Evolutionary conservation across 2,797 vertebrate genomes (phyloP).

Genomic region (Gymnothorax javanicus): DNA sequence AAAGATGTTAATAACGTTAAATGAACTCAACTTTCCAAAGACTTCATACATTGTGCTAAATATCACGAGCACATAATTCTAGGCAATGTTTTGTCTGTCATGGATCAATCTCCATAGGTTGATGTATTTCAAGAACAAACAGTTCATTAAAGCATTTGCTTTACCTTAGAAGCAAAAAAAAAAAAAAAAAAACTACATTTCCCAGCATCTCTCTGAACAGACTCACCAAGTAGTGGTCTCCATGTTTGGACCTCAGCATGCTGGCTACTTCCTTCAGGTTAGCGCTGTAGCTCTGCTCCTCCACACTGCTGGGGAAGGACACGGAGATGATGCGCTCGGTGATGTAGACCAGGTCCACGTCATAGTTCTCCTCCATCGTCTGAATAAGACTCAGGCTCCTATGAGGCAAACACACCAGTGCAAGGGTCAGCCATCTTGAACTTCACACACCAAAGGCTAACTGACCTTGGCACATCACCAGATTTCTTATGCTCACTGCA

Average conservation of each 20-base stretch:
- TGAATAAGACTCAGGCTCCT: conserved; percentile 84
- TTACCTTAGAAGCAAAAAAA: neutral
- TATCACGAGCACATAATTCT: neutral
- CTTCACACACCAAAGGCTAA: neutral
- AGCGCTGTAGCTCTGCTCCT: conserved; percentile 86
- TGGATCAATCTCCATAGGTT: neutral
- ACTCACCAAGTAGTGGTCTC: conserved; percentile 89
- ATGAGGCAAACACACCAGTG: conserved; percentile 16
- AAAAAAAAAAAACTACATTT: neutral
- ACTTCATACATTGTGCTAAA: neutral
- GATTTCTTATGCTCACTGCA: neutral
- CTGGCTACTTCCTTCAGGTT: conserved; percentile 93
- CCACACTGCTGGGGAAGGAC: conserved; percentile 83
- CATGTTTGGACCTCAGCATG: conserved; percentile 97
- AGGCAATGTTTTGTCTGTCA: neutral
- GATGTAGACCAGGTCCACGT: conserved; percentile 95
- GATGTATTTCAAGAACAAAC: neutral
- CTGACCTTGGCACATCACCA: neutral
- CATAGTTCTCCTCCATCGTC: conserved; percentile 88
- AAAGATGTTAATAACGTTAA: neutral
- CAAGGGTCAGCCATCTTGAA: neutral
- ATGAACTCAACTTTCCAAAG: neutral
- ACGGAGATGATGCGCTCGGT: conserved; percentile 96
- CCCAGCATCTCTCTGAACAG: neutral
- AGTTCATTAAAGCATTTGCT: neutral